Evolutionary conservation across 2,113 vertebrate species (phyloP).

Genomic region (Notiomystis cincta): DNA sequence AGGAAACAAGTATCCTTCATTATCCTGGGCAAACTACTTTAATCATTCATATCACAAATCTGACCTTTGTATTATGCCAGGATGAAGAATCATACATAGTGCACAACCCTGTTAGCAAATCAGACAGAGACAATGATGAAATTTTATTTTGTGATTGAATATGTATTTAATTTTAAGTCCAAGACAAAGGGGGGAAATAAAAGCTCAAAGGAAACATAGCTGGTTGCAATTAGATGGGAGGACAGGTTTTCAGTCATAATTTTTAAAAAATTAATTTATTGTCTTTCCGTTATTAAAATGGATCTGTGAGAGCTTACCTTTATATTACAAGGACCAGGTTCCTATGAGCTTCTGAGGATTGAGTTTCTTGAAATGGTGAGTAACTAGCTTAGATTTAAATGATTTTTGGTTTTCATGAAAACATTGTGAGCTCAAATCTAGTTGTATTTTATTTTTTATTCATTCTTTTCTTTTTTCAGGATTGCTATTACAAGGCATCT

Average conservation of each 20-base stretch:
- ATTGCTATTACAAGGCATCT: neutral
- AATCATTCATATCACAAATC: neutral
- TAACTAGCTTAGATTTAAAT: neutral
- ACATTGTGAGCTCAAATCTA: neutral
- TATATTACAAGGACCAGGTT: neutral
- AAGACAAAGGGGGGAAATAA: neutral
- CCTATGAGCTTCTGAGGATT: neutral
- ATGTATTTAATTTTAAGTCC: neutral
- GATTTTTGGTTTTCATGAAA: neutral
- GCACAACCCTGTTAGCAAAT: neutral
- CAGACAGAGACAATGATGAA: neutral
- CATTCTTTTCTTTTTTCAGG: neutral
- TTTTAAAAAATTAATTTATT: neutral
- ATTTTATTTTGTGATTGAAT: neutral
- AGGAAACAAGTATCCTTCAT: neutral
- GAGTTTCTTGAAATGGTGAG: neutral
- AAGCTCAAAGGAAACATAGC: neutral
- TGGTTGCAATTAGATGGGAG: neutral
- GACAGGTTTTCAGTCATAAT: neutral
- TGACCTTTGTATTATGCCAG: neutral
- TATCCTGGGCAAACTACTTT: neutral
- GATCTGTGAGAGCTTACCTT: neutral
- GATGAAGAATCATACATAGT: neutral
- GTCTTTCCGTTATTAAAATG: neutral
- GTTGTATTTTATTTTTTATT: neutral